These are phyloP conservation scores for Tetragnatha montana DNA, from an alignment of 2,888 invertebrate genomes.

Conservation along the genomic window DNA sequence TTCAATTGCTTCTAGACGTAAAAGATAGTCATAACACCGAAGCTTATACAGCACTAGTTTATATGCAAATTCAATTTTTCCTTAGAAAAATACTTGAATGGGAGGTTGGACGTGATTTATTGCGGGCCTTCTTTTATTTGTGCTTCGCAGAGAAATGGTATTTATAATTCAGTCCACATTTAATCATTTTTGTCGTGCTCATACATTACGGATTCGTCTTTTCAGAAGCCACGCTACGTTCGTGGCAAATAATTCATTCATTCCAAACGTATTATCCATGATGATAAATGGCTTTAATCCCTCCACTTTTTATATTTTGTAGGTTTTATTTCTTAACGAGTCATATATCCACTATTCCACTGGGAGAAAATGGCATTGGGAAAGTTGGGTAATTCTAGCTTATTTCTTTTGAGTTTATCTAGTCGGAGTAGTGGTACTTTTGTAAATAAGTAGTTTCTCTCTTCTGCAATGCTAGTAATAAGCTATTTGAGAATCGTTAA, in stretches of 20 bases:
- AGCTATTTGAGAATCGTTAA: too few species aligned
- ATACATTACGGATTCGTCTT: not conserved
- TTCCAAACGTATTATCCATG: slow-evolving; percentile 4
- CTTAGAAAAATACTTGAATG: not conserved
- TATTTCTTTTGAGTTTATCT: not conserved
- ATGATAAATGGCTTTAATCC: slow-evolving; percentile 14
- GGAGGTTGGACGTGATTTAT: slow-evolving; percentile 20
- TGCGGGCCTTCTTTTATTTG: not conserved
- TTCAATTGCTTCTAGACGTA: too few species aligned
- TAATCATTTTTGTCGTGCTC: slow-evolving; percentile 33
- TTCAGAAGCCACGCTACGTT: not conserved
- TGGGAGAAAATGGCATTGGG: not conserved
- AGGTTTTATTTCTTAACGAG: not conserved
- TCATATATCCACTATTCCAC: not conserved
- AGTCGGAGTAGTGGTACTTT: not conserved
- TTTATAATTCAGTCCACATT: slow-evolving; percentile 22
- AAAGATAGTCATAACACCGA: not conserved
- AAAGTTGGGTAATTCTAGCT: not conserved
- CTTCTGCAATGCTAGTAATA: too few species aligned
- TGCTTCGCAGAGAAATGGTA: not conserved
- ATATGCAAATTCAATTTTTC: not conserved
- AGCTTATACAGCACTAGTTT: not conserved
- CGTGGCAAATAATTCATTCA: slow-evolving; percentile 4
- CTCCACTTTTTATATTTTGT: not conserved
- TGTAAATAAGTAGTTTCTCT: not conserved